Conservation (phyloP, 2,113 vertebrate genomes). For the Tautogolabrus adspersus region DNA sequence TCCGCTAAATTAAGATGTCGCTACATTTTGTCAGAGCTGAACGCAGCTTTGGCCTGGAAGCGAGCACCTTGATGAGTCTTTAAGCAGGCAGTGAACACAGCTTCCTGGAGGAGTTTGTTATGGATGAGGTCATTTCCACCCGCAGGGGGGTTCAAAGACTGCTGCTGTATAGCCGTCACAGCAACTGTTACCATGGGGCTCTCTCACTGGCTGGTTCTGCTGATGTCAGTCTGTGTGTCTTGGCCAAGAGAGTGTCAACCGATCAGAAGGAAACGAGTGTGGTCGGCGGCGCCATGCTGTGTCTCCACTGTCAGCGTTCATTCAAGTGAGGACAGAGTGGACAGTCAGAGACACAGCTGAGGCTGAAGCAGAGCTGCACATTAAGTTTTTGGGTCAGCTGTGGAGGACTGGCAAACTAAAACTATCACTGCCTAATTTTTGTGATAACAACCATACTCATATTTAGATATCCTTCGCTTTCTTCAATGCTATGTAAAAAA, state of each 20-base stretch:
- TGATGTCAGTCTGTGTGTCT: conserved; percentile 51
- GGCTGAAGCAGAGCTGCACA: conserved; percentile 15
- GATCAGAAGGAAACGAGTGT: conserved; percentile 37
- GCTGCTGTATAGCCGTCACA: conserved; percentile 43
- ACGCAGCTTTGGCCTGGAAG: background rate
- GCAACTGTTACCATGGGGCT: conserved; percentile 60
- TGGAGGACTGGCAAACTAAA: conserved; percentile 8
- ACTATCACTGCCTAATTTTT: background rate
- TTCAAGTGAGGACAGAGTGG: conserved; percentile 56
- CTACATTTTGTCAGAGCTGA: background rate
- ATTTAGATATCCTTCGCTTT: conserved; percentile 1
- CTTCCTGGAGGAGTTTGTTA: conserved; percentile 39
- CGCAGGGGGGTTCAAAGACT: conserved; percentile 23
- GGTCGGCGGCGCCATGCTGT: conserved; percentile 29
- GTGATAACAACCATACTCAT: conserved; percentile 3
- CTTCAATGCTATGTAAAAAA: background rate
- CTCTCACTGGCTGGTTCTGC: conserved; percentile 37
- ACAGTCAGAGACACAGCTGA: conserved; percentile 48
- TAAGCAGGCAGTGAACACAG: background rate
- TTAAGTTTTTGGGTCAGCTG: conserved; percentile 36
- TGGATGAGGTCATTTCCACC: conserved; percentile 49
- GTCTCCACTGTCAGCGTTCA: conserved; percentile 41
- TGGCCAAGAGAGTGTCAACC: conserved; percentile 39
- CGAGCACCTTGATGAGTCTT: conserved; percentile 2
- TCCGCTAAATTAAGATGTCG: too few species aligned